phyloP scores from a whole-genome alignment of 35 echinoderm and acorn worm genomes.

The Lytechinus pictus region DNA sequence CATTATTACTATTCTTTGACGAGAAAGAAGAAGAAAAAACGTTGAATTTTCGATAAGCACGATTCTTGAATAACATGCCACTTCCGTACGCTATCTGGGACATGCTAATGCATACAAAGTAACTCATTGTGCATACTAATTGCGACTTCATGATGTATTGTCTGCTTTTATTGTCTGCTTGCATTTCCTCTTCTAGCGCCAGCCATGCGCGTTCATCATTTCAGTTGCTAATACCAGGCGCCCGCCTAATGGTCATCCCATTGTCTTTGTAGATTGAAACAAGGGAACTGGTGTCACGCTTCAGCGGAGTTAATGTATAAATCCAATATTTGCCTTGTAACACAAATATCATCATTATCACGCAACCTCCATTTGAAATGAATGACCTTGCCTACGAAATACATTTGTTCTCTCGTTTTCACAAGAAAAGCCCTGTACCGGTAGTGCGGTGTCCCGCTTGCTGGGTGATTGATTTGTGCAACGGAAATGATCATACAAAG shows the following conservation, averaged over 20 bases:
- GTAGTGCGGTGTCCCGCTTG: not conserved
- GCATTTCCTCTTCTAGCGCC: not conserved
- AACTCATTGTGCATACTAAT: not conserved
- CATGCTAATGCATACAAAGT: not conserved
- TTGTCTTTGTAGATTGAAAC: not conserved
- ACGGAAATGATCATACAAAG: no score
- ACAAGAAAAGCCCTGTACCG: not conserved
- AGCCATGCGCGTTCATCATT: not conserved
- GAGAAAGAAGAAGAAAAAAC: not conserved
- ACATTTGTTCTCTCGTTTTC: not conserved
- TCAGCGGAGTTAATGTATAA: not conserved
- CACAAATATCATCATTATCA: not conserved
- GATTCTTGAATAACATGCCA: not conserved
- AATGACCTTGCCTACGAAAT: not conserved
- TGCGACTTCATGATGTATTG: not conserved
- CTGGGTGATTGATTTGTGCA: not conserved
- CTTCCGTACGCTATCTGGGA: not conserved
- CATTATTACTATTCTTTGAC: not conserved
- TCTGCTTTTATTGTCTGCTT: not conserved
- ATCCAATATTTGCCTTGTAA: not conserved
- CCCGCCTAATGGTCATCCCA: not conserved
- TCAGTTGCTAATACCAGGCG: not conserved
- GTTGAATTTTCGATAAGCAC: not conserved
- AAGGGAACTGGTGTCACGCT: not conserved
- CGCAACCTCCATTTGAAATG: not conserved